A percentile compares a stretch with the other conserved stretches of the same genome.
phyloP scores from a whole-genome alignment of 2,797 vertebrate genomes.

The Sebastes matsubarae region DNA sequence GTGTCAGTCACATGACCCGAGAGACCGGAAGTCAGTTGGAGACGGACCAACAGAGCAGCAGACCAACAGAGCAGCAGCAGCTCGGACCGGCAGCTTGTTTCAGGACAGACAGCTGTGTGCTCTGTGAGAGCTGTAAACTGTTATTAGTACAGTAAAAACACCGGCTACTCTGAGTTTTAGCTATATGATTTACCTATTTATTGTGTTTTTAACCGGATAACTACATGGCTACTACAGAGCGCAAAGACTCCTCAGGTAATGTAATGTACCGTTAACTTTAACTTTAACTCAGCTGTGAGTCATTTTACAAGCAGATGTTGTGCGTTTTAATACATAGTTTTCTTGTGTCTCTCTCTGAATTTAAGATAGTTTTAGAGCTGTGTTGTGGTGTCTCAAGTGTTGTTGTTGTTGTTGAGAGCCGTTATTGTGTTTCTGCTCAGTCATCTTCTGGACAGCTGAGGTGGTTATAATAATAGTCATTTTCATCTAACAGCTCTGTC shows the following conservation, averaged over 20 bases:
- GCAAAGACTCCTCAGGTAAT: constrained; percentile 54
- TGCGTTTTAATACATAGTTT: no score
- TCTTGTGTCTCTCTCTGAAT: background rate
- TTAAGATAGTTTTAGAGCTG: background rate
- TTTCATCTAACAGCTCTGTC: background rate
- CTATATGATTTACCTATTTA: background rate
- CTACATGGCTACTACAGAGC: constrained; percentile 67
- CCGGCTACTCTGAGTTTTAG: background rate
- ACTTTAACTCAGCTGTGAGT: background rate
- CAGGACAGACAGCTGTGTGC: background rate
- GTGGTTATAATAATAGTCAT: background rate
- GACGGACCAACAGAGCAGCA: background rate
- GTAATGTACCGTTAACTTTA: background rate
- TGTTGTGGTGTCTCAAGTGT: background rate
- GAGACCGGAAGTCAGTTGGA: constrained; percentile 32
- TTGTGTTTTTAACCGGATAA: background rate
- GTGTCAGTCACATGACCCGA: constrained; percentile 64
- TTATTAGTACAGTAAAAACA: background rate
- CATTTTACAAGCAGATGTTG: background rate
- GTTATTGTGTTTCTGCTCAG: background rate
- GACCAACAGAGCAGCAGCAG: background rate
- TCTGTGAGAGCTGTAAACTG: background rate
- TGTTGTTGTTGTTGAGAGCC: background rate
- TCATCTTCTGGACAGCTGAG: background rate
- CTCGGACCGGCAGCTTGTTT: background rate